Evolutionary conservation across 2,113 vertebrate genomes (phyloP), one percentile per base, ranked within the genome.

Genomic region (Colinus virginianus): DNA sequence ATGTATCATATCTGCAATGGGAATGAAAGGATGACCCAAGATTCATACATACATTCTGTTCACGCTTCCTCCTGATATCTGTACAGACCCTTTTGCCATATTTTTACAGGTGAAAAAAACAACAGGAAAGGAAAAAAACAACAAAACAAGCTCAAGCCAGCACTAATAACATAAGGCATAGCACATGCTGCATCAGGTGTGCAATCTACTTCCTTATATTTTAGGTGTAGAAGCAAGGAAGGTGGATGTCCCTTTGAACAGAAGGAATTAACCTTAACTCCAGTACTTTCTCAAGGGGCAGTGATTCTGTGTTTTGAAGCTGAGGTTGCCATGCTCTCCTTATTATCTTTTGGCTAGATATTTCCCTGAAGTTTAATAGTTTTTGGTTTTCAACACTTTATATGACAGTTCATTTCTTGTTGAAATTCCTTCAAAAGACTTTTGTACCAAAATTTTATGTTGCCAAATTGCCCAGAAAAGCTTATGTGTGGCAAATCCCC

Each of bases 11-110:
- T 4, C 8, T 76, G 11, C 32, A 64, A 15, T 2, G 51, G 16
- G 3, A 68, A 38, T 20, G 38, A 34, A 45, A 14, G 28, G 4
- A 30, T 68, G 7, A 19, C 11, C 22, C 1, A 8, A 78, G 30
- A 36, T 8, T 4, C 11, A 5, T 55, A 15, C 5, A 1, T 43
- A 16, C 3, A 1, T 43, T 70, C 30, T 45, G 32, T 3, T 16
- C n/a, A 53, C 14, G 5, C 4, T 75, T 36, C 6, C 6, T 71
- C 2, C 64, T 78, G 38, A 26, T 5, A 58, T 2, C 12, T 1
- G 6, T 7, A 51, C 19, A 42, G 11, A 1, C 16, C 4, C 18
- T 56, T 78, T 48, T 1, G 0, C 3, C 3, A 11, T 6, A 13
- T 6, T 59, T 80, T 13, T 40, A 83, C 6, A 45, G 23, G 36